These are phyloP conservation scores for Hypselothyrea guttata DNA, from an alignment of 2,888 invertebrate species.

Conservation along the genomic window DNA sequence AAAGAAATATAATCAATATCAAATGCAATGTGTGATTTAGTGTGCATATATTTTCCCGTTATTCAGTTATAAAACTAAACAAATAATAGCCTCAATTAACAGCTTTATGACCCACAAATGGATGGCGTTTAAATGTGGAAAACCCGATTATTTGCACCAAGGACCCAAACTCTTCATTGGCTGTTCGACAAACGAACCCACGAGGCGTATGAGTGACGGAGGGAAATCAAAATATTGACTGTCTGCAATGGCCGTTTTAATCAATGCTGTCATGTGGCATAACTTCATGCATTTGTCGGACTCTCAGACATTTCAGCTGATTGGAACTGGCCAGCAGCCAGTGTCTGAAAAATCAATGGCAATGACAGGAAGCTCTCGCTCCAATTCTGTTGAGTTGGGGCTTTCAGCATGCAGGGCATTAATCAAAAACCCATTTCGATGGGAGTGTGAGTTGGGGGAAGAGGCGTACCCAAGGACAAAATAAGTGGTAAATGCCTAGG, in stretches of 20 bases:
- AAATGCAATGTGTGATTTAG: too few relatives aligned
- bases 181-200: constrained; percentile 45
- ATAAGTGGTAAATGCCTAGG: background rate
- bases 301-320: too few relatives aligned
- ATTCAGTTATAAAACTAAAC: too few relatives aligned
- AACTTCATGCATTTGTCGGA: constrained; percentile 56
- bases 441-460: constrained; percentile 5
- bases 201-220: too few relatives aligned
- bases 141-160: too few relatives aligned
- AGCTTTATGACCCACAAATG: background rate
- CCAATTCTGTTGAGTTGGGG: background rate
- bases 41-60: too few relatives aligned
- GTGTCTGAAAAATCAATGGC: constrained; percentile 58
- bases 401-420: constrained; percentile 48
- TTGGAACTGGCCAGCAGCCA: constrained; percentile 11
- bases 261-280: constrained; percentile 34
- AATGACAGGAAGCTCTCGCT: constrained; percentile 6
- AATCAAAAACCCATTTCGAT: constrained; percentile 74
- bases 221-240: constrained; percentile 43
- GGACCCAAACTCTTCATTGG: constrained; percentile 12
- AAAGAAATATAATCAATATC: too few relatives aligned
- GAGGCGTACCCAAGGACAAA: constrained; percentile 13
- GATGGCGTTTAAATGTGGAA: constrained; percentile 12
- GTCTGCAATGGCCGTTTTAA: constrained; percentile 28
- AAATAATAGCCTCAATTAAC: too few relatives aligned